Conservation (phyloP, 2,113 vertebrate species). For the Dicrurus megarhynchus region DNA sequence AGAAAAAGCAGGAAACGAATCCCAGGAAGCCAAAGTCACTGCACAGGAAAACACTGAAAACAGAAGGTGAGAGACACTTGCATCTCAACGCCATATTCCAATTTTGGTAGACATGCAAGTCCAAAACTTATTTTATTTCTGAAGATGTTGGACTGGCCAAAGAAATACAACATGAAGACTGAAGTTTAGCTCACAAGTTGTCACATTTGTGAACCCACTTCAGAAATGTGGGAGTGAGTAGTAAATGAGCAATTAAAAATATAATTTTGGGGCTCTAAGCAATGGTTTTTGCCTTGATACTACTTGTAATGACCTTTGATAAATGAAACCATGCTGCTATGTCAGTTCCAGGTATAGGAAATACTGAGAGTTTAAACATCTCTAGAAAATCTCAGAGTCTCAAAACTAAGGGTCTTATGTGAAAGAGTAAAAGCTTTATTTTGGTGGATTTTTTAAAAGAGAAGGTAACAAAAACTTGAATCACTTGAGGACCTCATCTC, state of each 20-base stretch:
- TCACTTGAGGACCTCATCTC: neutral
- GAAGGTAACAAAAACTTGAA: neutral
- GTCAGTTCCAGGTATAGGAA: neutral
- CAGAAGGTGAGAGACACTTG: slow-evolving; percentile 72
- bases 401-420: neutral
- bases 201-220: neutral
- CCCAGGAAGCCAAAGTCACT: slow-evolving; percentile 17
- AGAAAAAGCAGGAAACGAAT: slow-evolving; percentile 32
- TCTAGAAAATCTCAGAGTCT: neutral
- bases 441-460: neutral
- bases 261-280: neutral
- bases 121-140: neutral
- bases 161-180: neutral
- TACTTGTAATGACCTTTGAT: neutral
- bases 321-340: neutral
- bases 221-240: neutral
- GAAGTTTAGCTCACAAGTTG: neutral
- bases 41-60: slow-evolving; percentile 74
- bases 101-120: neutral
- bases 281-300: neutral
- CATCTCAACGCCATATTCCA: neutral
- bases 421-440: neutral
- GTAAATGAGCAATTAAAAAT: neutral
- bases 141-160: neutral
- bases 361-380: neutral